Base-by-base conservation (phyloP, 2,113 vertebrate genomes). In the Peromyscus maniculatus region DNA sequence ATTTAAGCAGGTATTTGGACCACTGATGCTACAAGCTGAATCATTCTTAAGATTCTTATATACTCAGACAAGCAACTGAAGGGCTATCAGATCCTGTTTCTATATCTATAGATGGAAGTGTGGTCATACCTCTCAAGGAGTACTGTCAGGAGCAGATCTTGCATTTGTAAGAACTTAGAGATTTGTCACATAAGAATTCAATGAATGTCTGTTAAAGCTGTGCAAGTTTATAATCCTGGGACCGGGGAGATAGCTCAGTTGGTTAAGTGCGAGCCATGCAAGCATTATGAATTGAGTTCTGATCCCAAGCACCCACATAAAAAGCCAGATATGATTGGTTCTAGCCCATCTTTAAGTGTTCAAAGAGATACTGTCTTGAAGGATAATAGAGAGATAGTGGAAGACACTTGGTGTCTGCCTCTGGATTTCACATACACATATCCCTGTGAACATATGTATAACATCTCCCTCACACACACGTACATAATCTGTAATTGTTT, bases 51-150 rank as follows among this genome's bases (percentile, higher is more conserved):
- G 3, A 12, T 78, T 33, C 3, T 77, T 24, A 16, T 0, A 2
- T 11, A 21, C 43, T 75, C 36, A 7, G 12, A 43, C 0, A 31
- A 36, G 19, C 7, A 6, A 4, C 31, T 28, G 46, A 39, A 77
- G 7, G 7, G 57, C 71, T 43, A 62, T 64, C 12, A 91, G 8
- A 31, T 4, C 9, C 9, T 59, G 7, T 74, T 55, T 69, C 10
- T 22, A 3, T 13, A 1, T 62, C 59, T 77, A 1, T 19, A 17
- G 2, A 64, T 66, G 46, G 7, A n/a, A 2, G 5, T 7, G 10
- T 7, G 21, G 36, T 19, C 26, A 8, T 36, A 16, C 62, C 59
- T 93, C 52, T 17, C 57, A 43, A 80, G 75, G 28, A 43, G 4
- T 21, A 2, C 39, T 71, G 5, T 0, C n/a, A 21, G 28, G 28